Percentiles rank a stretch among this genome's conserved stretches.
These are phyloP conservation scores for Liopterus haemorrhoidalis DNA, from an alignment of 2,888 invertebrate genomes.

Conservation along the genomic window DNA sequence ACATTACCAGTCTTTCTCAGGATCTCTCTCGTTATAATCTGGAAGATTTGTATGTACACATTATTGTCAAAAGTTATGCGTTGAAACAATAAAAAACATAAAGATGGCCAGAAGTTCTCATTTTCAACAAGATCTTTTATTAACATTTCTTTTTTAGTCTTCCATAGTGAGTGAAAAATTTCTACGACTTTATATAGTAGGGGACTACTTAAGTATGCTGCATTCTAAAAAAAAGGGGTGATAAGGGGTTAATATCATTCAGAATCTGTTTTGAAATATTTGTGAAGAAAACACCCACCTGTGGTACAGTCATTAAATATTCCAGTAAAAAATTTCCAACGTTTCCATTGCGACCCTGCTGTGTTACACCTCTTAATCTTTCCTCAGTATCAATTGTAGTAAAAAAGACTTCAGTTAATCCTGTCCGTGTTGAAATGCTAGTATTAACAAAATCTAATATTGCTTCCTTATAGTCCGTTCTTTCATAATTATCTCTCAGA, in stretches of 20 bases:
- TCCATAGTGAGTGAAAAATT: conserved; percentile 64
- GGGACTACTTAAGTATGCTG: conserved; percentile 55
- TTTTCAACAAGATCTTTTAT: conserved; percentile 56
- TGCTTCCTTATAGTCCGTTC: conserved; percentile 59
- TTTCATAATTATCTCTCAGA: conserved; percentile 60
- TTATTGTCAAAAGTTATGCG: conserved; percentile 52
- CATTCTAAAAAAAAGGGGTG: conserved; percentile 54
- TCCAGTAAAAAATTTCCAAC: conserved; percentile 65
- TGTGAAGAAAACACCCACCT: not conserved
- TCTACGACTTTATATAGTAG: conserved; percentile 59
- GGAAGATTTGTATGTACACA: conserved; percentile 60
- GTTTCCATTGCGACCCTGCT: conserved; percentile 49
- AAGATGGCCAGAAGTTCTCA: conserved; percentile 59
- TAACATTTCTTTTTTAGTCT: conserved; percentile 60
- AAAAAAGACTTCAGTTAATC: conserved; percentile 68
- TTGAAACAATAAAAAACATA: conserved; percentile 58
- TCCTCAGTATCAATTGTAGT: conserved; percentile 33
- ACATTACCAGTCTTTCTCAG: conserved; percentile 50
- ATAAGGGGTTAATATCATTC: too few species aligned
- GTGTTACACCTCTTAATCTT: conserved; percentile 35
- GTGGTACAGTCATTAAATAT: conserved; percentile 44
- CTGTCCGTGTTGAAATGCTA: conserved; percentile 64
- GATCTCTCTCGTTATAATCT: conserved; percentile 59
- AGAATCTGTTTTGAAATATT: conserved; percentile 7
- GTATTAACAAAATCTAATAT: conserved; percentile 67